These are phyloP conservation scores for Archegozetes longisetosus DNA, from an alignment of 1,140 invertebrate genomes.

Conservation along the genomic window DNA sequence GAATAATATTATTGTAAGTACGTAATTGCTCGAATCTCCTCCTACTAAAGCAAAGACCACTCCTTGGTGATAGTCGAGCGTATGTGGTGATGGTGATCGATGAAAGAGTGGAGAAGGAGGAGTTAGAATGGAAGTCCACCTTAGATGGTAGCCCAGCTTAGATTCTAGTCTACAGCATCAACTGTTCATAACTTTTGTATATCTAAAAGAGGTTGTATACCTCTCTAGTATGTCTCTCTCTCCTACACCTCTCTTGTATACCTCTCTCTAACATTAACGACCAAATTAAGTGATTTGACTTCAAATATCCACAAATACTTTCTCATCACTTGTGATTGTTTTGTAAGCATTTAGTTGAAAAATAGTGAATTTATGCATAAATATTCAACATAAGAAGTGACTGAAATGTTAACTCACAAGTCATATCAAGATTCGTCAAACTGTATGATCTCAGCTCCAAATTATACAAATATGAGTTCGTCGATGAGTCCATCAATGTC, in stretches of 20 bases:
- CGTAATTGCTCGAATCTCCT: not conserved
- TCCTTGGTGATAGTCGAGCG: not conserved
- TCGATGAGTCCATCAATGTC: conserved; percentile 10
- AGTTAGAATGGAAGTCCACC: not conserved
- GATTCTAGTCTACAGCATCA: too few species aligned
- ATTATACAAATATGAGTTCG: conserved; percentile 10
- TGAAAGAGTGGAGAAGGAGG: not conserved
- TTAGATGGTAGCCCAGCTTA: not conserved
- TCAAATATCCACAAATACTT: not conserved
- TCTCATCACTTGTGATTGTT: too few species aligned
- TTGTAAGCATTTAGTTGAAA: not conserved
- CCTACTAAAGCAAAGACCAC: not conserved
- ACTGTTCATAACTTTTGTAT: not conserved
- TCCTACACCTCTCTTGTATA: not conserved
- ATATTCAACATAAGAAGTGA: not conserved
- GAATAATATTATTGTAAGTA: not conserved
- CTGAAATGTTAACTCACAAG: conserved; percentile 5
- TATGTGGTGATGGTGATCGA: not conserved
- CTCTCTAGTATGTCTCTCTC: not conserved
- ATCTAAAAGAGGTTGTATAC: not conserved
- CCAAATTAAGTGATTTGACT: not conserved
- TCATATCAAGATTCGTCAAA: conserved; percentile 8
- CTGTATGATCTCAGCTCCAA: conserved; percentile 7
- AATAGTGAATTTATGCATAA: not conserved
- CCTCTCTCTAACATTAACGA: not conserved